Evolutionary conservation across 2,113 vertebrate species (phyloP).

Genomic region (Cololabis saira): DNA sequence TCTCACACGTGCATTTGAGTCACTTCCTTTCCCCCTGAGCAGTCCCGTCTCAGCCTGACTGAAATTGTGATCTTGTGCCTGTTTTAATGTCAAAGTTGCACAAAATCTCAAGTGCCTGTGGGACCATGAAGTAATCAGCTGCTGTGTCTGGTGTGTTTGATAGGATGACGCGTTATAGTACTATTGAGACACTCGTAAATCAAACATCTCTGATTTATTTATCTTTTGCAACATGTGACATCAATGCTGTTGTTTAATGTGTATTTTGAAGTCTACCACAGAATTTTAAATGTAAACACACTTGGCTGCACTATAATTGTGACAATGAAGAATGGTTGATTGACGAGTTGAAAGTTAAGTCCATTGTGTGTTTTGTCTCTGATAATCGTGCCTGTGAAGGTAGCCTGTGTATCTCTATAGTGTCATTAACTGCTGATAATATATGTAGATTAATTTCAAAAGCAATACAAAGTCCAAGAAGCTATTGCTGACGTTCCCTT

Average conservation of each 20-base stretch:
- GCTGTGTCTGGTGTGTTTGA: constrained; percentile 20
- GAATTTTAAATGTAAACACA: constrained; percentile 21
- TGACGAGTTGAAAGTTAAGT: background rate
- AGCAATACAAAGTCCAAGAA: constrained; percentile 52
- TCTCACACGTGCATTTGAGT: constrained; percentile 9
- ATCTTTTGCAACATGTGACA: constrained; percentile 41
- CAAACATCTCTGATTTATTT: constrained; percentile 57
- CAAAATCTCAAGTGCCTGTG: constrained; percentile 66
- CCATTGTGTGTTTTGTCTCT: constrained; percentile 37
- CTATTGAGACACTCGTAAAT: constrained; percentile 46
- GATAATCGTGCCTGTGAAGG: constrained; percentile 53
- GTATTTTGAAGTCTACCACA: constrained; percentile 5
- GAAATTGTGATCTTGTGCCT: constrained; percentile 46
- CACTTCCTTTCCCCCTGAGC: constrained; percentile 16
- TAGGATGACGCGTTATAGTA: constrained; percentile 46
- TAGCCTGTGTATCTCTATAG: constrained; percentile 29
- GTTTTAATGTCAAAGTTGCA: constrained; percentile 39
- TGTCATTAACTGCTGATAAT: constrained; percentile 36
- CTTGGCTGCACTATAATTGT: constrained; percentile 10
- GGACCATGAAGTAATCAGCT: constrained; percentile 45
- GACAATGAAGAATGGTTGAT: background rate
- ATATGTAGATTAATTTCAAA: constrained; percentile 49
- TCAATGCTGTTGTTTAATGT: constrained; percentile 30
- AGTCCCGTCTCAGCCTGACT: constrained; percentile 25
- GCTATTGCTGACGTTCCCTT: constrained; percentile 52